A percentile compares a stretch with the other conserved stretches of the same genome.
Evolutionary conservation across 2,113 vertebrate species (phyloP).

Genomic region (Porphyrio hochstetteri): DNA sequence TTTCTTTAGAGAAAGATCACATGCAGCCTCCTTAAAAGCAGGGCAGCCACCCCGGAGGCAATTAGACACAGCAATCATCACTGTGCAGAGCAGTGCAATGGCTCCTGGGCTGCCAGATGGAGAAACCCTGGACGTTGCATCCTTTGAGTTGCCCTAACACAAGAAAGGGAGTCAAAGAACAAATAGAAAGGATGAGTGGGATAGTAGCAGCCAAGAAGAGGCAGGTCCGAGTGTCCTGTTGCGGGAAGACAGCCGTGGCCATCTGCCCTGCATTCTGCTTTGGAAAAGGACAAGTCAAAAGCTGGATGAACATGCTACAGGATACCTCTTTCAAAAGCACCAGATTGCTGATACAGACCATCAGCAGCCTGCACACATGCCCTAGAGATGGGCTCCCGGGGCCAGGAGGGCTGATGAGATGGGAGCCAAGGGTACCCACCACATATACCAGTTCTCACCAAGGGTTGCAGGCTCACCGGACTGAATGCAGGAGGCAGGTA

Average conservation of each 20-base stretch:
- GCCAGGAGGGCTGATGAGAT: neutral
- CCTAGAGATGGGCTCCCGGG: neutral
- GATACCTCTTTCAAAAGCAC: neutral
- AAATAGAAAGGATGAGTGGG: neutral
- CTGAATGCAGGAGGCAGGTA: accelerated
- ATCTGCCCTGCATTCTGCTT: neutral
- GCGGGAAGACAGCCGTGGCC: accelerated
- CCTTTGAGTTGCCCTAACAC: accelerated
- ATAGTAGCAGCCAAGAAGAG: neutral
- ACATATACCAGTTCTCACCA: neutral
- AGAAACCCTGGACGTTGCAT: neutral
- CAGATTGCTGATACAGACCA: neutral
- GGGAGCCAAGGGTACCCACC: neutral
- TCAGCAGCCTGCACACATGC: neutral
- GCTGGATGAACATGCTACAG: neutral
- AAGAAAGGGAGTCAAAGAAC: neutral
- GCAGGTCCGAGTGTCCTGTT: neutral
- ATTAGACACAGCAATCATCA: neutral
- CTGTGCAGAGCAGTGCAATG: neutral
- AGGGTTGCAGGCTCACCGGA: neutral
- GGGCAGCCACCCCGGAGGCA: neutral
- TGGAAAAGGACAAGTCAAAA: neutral
- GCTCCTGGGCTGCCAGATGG: neutral
- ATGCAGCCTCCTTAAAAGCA: neutral
- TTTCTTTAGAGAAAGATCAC: neutral